Evolutionary conservation across 2,888 invertebrate species (phyloP).

Genomic region (Volucella inflata): DNA sequence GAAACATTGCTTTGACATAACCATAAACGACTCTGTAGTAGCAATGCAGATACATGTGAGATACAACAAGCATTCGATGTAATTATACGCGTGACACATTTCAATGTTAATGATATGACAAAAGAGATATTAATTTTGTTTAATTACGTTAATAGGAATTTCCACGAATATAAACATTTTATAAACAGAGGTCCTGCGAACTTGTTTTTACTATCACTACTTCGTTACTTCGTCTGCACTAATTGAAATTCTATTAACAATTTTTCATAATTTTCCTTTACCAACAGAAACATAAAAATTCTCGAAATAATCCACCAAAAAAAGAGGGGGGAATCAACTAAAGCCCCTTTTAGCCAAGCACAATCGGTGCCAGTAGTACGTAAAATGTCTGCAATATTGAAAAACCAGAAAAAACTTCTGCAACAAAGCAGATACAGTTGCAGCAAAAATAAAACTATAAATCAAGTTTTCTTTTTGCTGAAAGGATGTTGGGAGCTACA

Average conservation of each 20-base stretch:
- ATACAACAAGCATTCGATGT: too few relatives aligned
- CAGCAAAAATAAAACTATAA: slow-evolving; percentile 8
- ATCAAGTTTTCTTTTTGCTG: slow-evolving; percentile 1
- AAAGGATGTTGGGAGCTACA: not conserved
- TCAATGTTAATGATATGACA: too few relatives aligned
- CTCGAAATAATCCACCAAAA: not conserved
- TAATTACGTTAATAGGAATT: too few relatives aligned
- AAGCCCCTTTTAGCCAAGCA: not conserved
- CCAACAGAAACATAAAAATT: not conserved
- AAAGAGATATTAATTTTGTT: too few relatives aligned
- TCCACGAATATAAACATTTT: too few relatives aligned
- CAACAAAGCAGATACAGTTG: not conserved
- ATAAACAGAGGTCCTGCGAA: too few relatives aligned
- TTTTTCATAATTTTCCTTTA: not conserved
- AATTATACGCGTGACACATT: too few relatives aligned
- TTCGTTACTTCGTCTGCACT: not conserved
- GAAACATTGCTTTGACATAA: too few relatives aligned
- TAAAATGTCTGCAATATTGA: slow-evolving; percentile 24
- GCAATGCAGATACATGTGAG: too few relatives aligned
- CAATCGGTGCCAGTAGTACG: not conserved
- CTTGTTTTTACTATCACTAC: not conserved
- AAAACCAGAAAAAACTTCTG: not conserved
- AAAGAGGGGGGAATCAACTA: not conserved
- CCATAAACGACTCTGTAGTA: too few relatives aligned
- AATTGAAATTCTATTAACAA: slow-evolving; percentile 17